Evolutionary conservation across 1,140 invertebrate genomes (phyloP), one percentile per base, ranked within the genome.

Genomic region (Drosophila navojoa): DNA sequence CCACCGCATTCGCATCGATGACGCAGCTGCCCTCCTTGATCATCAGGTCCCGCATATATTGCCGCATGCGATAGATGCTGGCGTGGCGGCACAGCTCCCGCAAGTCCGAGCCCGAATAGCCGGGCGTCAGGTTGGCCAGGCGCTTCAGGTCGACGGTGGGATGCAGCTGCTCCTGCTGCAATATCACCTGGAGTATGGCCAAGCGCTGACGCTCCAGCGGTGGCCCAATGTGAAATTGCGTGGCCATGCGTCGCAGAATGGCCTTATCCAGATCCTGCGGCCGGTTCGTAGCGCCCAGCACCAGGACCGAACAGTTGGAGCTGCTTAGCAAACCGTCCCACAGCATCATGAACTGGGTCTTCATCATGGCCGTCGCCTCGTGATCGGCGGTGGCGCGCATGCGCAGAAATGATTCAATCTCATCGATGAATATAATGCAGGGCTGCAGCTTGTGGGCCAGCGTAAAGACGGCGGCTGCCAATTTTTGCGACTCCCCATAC

Each of bases 321-420:
- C 97, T 96, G 5, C 96, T 97, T 77, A 96, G 95, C 52, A 98
- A 93, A 4, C 97, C 97, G 92, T 98, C 97, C 95, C 96, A 97
- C 35, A 96, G 92, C 22, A 96, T 96, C 96, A 97, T 97, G 87
- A 97, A 97, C 91, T 97, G 95, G 32, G 96, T 95, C 93, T 99
- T 99, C 96, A 99, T 99, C 98, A 99, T 99, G 6, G 98, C 97
- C 1, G 98, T 99, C 1, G 98, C 98, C 93, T 99, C 99, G 92
- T 99, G 98, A 93, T 99, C 98, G 76, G 96, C 95, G 1, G 95
- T 93, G 81, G 96, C 96, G 52, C 98, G 94, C 19, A 95, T 94
- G 55, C 98, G 94, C 66, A 99, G 93, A 92, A 99, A 98, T 10
- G 98, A 99, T 93, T 99, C 98, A 81, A 99, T 99, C 94, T 99